Conservation (phyloP, 2,797 vertebrate genomes). For the Decapterus maruadsi region DNA sequence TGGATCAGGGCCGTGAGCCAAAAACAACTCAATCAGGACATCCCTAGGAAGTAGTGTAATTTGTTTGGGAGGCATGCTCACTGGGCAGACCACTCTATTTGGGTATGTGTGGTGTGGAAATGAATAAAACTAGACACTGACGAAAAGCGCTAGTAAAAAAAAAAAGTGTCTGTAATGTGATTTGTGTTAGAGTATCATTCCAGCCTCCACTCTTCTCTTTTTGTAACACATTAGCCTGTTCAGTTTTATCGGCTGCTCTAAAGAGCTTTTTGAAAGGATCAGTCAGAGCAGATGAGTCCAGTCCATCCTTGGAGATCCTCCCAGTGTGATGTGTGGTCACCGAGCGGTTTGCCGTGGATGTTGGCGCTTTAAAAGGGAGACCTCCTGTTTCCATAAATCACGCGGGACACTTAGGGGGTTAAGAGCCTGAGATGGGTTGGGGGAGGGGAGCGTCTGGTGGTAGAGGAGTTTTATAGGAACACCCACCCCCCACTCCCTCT, state of each 20-base stretch:
- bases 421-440: slow-evolving; percentile 33
- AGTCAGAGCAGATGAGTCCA: slow-evolving; percentile 15
- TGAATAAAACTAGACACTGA: neutral
- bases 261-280: slow-evolving; percentile 40
- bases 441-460: slow-evolving; percentile 1
- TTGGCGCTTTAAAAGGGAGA: slow-evolving; percentile 45
- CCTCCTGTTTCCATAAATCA: slow-evolving; percentile 75
- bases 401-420: slow-evolving; percentile 53
- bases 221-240: slow-evolving; percentile 43
- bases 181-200: slow-evolving; percentile 14
- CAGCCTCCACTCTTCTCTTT: neutral
- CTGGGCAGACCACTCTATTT: neutral
- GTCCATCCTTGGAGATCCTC: slow-evolving; percentile 20
- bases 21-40: neutral
- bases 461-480: slow-evolving; percentile 54
- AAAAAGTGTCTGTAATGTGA: slow-evolving; percentile 33
- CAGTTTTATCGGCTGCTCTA: slow-evolving; percentile 43
- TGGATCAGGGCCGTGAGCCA: neutral
- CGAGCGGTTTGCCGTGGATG: neutral
- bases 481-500: slow-evolving; percentile 41
- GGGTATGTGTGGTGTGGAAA: neutral
- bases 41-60: neutral
- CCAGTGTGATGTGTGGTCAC: neutral
- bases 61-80: neutral
- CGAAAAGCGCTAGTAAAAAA: slow-evolving; percentile 15